Conservation (phyloP, 1,140 invertebrate genomes). For the Orchestia grillus region DNA sequence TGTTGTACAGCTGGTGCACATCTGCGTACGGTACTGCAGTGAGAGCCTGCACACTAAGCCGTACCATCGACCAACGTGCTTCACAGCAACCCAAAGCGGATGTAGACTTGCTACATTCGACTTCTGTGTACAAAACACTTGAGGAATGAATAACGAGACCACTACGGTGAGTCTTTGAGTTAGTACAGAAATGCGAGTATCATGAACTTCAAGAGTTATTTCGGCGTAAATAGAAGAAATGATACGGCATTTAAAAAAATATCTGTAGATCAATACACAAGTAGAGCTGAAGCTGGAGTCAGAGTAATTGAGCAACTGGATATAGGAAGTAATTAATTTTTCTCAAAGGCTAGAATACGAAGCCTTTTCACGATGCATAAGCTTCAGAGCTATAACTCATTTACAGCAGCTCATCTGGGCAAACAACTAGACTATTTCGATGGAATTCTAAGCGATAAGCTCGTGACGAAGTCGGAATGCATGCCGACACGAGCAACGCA, state of each 20-base stretch:
- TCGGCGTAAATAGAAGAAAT: not conserved
- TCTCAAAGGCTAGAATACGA: too few species aligned
- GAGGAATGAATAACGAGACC: not conserved
- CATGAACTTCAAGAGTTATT: not conserved
- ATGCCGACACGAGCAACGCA: too few species aligned
- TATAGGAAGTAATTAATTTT: too few species aligned
- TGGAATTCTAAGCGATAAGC: too few species aligned
- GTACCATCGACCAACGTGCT: not conserved
- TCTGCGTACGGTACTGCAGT: not conserved
- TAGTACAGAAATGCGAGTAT: not conserved
- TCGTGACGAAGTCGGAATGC: too few species aligned
- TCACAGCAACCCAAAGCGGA: not conserved
- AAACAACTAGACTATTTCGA: too few species aligned
- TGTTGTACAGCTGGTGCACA: slow-evolving; percentile 29
- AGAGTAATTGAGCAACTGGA: too few species aligned
- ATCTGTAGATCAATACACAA: not conserved
- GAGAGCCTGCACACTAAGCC: not conserved
- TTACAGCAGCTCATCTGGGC: too few species aligned
- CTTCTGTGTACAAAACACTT: not conserved
- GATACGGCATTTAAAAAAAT: not conserved
- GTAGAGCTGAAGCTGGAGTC: too few species aligned
- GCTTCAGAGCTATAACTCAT: too few species aligned
- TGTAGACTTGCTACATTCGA: not conserved
- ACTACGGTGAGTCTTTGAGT: not conserved
- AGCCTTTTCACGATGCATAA: too few species aligned